Base-by-base conservation (phyloP, 2,797 vertebrate genomes). In the Silurus lanzhouensis region DNA sequence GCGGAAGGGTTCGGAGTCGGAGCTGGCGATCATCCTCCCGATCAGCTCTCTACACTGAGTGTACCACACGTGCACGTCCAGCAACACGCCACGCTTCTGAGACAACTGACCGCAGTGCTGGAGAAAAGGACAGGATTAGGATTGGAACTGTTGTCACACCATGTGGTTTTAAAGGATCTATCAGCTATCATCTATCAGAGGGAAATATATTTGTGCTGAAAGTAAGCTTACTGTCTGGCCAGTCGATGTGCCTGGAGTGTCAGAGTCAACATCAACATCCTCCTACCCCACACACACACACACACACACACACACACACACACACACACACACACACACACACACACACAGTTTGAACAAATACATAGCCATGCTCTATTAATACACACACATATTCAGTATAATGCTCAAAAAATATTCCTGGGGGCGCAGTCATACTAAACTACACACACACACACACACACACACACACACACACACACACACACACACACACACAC, bases 221-320 rank as follows among this genome's bases (percentile, higher is more conserved):
- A 77, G 19, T 63, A 31, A 81, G 94, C 95, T 97, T 87, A 98
- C 97, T 88, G 91, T 92, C 88, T 95, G 95, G 90, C 97, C 97
- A 85, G 97, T 92, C 48, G 98, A 99, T 48, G 98, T 99, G 83
- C 98, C 97, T 12, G 98, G 98, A 85, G 95, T 97, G 5, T 99
- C 98, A 0, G 98, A 99, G 93, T 99, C 98, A 63, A 98, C 92
- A 7, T 99, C 96, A 52, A 97, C 92, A 84, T 96, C 97, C 86
- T 92, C 94, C 89, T 90, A 74, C 31, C 90, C 92, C 89, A 86
- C 58, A 25, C 76, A 84, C 19, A 85, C 48, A 52, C 6, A 10
- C 6, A 7, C 25, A 57, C 15, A 31, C 3, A 57, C 57, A 9
- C 90, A 92, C 89, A 86, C 58, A 25, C 75, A 84, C 19, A 85